Evolutionary conservation across 2,888 invertebrate species (phyloP).

Genomic region (Platycnemis pennipes): DNA sequence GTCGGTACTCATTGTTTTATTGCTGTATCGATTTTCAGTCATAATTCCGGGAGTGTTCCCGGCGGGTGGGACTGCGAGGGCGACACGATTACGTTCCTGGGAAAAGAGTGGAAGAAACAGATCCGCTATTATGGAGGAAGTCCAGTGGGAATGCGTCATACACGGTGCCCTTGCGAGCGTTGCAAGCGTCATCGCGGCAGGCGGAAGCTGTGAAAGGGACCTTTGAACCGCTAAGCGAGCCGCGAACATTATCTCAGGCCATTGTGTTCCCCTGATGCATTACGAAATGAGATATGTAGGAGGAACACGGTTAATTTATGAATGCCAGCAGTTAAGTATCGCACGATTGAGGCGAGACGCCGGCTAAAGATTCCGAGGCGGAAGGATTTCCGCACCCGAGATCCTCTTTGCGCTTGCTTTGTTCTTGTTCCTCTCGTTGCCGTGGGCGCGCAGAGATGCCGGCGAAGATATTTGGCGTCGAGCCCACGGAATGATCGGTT

Average conservation of each 20-base stretch:
- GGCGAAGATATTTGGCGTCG: too few relatives aligned
- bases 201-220: neutral
- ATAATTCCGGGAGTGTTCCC: too few relatives aligned
- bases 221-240: neutral
- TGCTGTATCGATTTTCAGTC: too few relatives aligned
- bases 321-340: neutral
- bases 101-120: too few relatives aligned
- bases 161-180: neutral
- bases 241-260: neutral
- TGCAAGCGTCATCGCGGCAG: neutral
- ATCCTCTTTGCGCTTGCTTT: neutral
- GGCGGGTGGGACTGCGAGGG: too few relatives aligned
- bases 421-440: too few relatives aligned
- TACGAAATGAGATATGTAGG: neutral
- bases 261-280: neutral
- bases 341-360: neutral
- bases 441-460: too few relatives aligned
- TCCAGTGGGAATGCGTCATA: too few relatives aligned
- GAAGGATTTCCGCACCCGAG: neutral
- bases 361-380: neutral
- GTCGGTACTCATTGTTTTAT: too few relatives aligned
- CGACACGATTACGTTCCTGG: too few relatives aligned
- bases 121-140: too few relatives aligned
- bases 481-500: too few relatives aligned
- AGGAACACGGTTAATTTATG: neutral